Conservation (phyloP, 2,113 vertebrate genomes). For the Rhinopomastus cyanomelas region DNA sequence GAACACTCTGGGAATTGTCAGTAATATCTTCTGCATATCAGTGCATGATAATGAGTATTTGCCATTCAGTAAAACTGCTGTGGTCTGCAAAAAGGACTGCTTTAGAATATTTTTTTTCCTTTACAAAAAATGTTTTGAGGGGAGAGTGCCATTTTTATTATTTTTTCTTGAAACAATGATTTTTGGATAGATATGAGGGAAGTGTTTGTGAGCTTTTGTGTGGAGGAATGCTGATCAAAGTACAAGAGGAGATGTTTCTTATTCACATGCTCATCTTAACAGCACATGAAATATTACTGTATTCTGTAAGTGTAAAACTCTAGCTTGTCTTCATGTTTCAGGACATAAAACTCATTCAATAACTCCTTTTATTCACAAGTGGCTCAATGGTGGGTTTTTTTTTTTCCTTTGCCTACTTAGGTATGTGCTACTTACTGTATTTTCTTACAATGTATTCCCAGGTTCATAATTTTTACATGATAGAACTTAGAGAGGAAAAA, state of each 20-base stretch:
- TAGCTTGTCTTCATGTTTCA: constrained; percentile 53
- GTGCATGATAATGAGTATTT: constrained; percentile 71
- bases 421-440: neutral
- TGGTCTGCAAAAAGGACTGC: constrained; percentile 59
- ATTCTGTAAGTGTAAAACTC: constrained; percentile 49
- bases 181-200: constrained; percentile 6
- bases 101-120: constrained; percentile 22
- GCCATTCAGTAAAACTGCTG: constrained; percentile 64
- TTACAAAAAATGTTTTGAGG: constrained; percentile 5
- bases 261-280: neutral
- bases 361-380: constrained; percentile 51
- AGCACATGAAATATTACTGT: constrained; percentile 44
- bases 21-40: constrained; percentile 63
- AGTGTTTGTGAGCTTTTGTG: neutral
- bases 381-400: neutral
- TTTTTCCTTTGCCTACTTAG: constrained; percentile 38
- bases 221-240: constrained; percentile 16
- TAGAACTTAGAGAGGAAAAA: constrained; percentile 26
- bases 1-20: constrained; percentile 66
- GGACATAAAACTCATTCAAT: constrained; percentile 49
- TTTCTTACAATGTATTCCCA: constrained; percentile 46
- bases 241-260: neutral
- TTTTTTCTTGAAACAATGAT: neutral
- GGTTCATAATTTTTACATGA: constrained; percentile 15
- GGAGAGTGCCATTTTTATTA: neutral